Conservation (phyloP, 2,797 vertebrate genomes). For the Percopsis omiscomaycus region DNA sequence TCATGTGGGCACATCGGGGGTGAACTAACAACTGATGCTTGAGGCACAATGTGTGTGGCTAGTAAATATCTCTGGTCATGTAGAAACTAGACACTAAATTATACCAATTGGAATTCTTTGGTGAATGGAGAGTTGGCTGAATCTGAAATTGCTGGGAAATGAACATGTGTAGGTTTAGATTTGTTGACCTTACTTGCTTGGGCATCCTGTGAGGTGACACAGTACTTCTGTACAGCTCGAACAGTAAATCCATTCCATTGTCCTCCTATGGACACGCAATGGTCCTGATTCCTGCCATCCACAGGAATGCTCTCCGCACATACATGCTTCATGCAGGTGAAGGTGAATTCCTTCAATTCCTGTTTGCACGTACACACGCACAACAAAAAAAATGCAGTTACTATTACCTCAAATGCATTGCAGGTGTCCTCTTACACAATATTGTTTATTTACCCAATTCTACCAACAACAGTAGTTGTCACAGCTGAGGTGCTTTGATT, state of each 20-base stretch:
- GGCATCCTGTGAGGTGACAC: accelerated
- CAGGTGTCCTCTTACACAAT: background rate
- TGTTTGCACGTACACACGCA: background rate
- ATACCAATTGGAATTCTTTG: too few relatives aligned
- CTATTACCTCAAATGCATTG: background rate
- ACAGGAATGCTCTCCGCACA: slow-evolving; percentile 18
- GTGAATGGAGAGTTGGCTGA: too few relatives aligned
- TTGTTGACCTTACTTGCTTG: background rate
- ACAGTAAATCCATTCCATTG: slow-evolving; percentile 1
- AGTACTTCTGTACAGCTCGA: slow-evolving; percentile 18
- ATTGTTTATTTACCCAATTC: too few relatives aligned
- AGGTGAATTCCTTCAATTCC: accelerated
- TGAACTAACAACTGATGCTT: too few relatives aligned
- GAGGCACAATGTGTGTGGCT: too few relatives aligned
- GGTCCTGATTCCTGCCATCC: background rate
- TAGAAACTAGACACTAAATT: too few relatives aligned
- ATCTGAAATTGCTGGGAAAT: too few relatives aligned
- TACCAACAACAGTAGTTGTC: background rate
- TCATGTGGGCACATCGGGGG: too few relatives aligned
- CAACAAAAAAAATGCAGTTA: background rate
- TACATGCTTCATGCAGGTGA: accelerated
- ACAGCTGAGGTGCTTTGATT: too few relatives aligned
- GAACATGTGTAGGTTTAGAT: background rate
- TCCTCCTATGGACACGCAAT: slow-evolving; percentile 48
- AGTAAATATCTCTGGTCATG: too few relatives aligned